These are phyloP conservation scores for Hemicordylus capensis DNA, from an alignment of 2,113 vertebrate genomes.

Conservation along the genomic window DNA sequence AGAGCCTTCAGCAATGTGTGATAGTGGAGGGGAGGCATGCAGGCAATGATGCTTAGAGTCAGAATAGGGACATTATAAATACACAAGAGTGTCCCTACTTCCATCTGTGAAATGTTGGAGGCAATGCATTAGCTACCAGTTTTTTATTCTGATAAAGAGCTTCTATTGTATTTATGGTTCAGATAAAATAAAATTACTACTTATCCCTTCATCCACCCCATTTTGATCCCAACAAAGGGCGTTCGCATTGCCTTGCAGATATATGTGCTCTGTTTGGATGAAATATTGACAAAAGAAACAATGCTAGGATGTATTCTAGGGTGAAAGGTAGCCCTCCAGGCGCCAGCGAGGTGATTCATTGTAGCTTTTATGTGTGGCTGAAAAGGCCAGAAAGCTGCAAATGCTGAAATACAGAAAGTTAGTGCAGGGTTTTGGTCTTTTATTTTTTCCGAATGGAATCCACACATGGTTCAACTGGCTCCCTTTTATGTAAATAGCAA, in stretches of 20 bases:
- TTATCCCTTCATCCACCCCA: not conserved
- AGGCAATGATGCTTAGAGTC: not conserved
- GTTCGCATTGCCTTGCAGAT: not conserved
- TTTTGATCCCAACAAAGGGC: constrained; percentile 3
- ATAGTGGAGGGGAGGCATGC: no score
- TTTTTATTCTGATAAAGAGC: not conserved
- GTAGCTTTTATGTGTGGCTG: not conserved
- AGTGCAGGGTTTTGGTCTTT: not conserved
- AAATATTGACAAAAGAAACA: constrained; percentile 33
- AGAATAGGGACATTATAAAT: not conserved
- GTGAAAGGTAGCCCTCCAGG: constrained; percentile 46
- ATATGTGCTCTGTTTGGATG: not conserved
- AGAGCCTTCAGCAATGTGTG: not conserved
- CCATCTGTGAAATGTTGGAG: constrained; percentile 2
- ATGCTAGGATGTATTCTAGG: constrained; percentile 6
- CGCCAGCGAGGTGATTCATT: constrained; percentile 53
- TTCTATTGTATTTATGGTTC: not conserved
- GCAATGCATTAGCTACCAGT: not conserved
- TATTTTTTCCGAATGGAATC: constrained; percentile 32
- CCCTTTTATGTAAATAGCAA: not conserved
- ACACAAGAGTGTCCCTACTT: not conserved
- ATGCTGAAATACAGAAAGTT: constrained; percentile 18
- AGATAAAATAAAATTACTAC: not conserved
- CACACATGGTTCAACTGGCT: not conserved
- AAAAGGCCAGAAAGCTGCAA: constrained; percentile 59